phyloP scores from a whole-genome alignment of 2,113 vertebrate species.

The western clawed frog (Xenopus tropicalis) region UCB_Xtro_10.0 CM004449.2:8222501-8223000 shows the following conservation, averaged over 20 bases:
- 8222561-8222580: slow-evolving; percentile 16
- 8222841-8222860: no score
- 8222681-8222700: slow-evolving; percentile 96
- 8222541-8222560: slow-evolving; percentile 30
- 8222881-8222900: no score
- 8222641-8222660: slow-evolving; percentile 94
- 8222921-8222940: no score
- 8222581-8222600: slow-evolving; percentile 19
- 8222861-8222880: no score
- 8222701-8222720: slow-evolving; percentile 94
- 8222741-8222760: slow-evolving; percentile 7
- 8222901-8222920: no score
- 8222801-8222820: no score
- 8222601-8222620: slow-evolving; percentile 30
- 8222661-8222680: slow-evolving; percentile 96
- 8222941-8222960: no score
- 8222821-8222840: no score
- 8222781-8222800: no score
- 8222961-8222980: no score
- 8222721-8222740: slow-evolving; percentile 45
- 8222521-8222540: slow-evolving; percentile 33
- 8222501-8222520: slow-evolving; percentile 28
- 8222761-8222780: neutral
- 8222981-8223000: no score
- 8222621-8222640: slow-evolving; percentile 58